Base-by-base conservation (phyloP, 2,113 vertebrate species). In the Heterotilapia buettikoferi region DNA sequence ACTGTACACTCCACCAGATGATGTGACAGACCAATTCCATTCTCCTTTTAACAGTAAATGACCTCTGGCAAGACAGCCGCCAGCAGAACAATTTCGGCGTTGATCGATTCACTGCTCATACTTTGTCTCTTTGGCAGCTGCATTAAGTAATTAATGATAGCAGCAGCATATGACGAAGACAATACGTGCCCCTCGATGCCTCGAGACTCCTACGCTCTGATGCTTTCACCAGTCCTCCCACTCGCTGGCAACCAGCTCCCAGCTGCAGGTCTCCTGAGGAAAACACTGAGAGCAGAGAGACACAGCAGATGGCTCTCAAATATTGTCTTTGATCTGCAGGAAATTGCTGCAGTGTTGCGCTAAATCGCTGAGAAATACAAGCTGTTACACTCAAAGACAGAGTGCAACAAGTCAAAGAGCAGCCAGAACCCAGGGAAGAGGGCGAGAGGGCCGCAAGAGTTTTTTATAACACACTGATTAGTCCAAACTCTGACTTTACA, bases 161-260 rank as follows among this genome's bases (percentile, higher is more conserved):
- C 59, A 31, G 14, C 50, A 71, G 45, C 86, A 80, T 24, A 80
- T 83, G 92, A 92, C 81, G 6, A 85, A 91, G 71, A 88, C 86
- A 88, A 89, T 84, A 40, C 26, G 3, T 85, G 86, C 9, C 81
- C 91, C 89, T 38, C n/a, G 47, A 90, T 38, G 68, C 84, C 82
- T 31, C 2, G 11, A 86, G 71, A 83, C 84, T 47, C 90, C 93
- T 16, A 90, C 86, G 57, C 85, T 33, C 29, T 38, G 33, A 86
- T 52, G 88, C 90, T 71, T 89, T 66, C 82, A 66, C 85, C 56
- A 14, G 80, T 85, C 83, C 53, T 80, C 45, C 83, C 86, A 91
- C 88, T 56, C 13, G 1, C 43, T 53, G 47, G 86, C 85, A 81
- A 83, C 45, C 81, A 79, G 61, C 24, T 54, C 40, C 87, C 90